A percentile compares a stretch with the other conserved stretches of the same genome.
These are phyloP conservation scores for Epinephelus fuscoguttatus DNA, from an alignment of 2,113 vertebrate genomes.

Conservation along the genomic window DNA sequence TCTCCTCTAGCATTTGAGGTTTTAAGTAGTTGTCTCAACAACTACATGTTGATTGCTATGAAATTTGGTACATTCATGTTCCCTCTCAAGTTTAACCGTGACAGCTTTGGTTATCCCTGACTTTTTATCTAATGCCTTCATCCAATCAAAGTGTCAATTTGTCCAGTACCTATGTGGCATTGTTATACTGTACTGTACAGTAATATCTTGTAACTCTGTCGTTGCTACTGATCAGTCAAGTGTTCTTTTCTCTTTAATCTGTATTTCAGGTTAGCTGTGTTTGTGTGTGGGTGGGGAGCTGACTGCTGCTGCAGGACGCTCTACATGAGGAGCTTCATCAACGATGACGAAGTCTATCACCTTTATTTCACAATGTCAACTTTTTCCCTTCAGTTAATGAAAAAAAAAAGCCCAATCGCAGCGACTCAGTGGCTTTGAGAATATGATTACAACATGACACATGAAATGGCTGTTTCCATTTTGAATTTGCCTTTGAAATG, in stretches of 20 bases:
- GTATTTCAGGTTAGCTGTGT: conserved; percentile 22
- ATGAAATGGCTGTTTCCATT: not conserved
- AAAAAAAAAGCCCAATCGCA: conserved; percentile 10
- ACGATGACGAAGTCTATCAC: conserved; percentile 38
- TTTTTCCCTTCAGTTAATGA: conserved; percentile 16
- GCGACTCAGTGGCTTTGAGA: not conserved
- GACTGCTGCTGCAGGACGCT: conserved; percentile 37
- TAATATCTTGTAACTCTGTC: conserved; percentile 28
- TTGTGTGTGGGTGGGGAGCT: conserved; percentile 66
- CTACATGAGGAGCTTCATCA: conserved; percentile 39
- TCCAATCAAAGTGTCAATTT: not conserved
- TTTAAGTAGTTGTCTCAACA: no score
- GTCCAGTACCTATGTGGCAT: not conserved
- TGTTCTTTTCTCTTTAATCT: conserved; percentile 35
- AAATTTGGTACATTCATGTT: no score
- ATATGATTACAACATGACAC: conserved; percentile 7
- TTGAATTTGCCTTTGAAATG: conserved; percentile 11
- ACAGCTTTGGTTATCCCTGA: no score
- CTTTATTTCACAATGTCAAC: conserved; percentile 53
- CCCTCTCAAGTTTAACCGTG: no score
- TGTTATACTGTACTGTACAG: not conserved
- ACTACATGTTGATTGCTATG: no score
- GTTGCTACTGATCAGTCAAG: conserved; percentile 22
- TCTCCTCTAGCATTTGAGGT: not conserved
- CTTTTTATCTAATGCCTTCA: not conserved